phyloP scores from a whole-genome alignment of 2,113 vertebrate species.

The Sminthopsis crassicaudata region DNA sequence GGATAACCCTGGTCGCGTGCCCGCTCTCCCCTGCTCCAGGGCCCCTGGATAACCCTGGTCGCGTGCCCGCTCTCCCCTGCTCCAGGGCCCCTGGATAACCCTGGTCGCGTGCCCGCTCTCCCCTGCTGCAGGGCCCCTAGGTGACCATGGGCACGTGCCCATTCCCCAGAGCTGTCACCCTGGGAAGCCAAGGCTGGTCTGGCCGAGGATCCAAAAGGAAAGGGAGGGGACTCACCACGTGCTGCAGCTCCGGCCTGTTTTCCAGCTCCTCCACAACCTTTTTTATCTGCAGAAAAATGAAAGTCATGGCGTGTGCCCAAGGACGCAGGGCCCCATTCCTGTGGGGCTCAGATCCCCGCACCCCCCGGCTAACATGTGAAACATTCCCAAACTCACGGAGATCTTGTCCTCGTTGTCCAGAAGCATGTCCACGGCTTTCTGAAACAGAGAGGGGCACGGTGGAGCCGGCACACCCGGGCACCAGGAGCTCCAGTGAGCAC shows the following conservation, averaged over 20 bases:
- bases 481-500: neutral
- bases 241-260: conserved; percentile 93
- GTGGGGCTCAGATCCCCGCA: neutral
- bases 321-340: neutral
- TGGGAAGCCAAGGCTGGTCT: too few species aligned
- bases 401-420: conserved; percentile 99
- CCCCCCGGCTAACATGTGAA: neutral
- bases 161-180: too few species aligned
- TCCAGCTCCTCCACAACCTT: conserved; percentile 95
- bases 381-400: conserved; percentile 88
- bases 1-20: too few species aligned
- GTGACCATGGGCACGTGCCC: too few species aligned
- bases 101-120: too few species aligned
- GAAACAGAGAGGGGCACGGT: conserved; percentile 61
- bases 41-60: too few species aligned
- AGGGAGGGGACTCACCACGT: conserved; percentile 87
- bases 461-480: neutral
- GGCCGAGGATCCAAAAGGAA: too few species aligned
- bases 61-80: too few species aligned
- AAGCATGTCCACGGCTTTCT: conserved; percentile 99
- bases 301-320: neutral
- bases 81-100: too few species aligned
- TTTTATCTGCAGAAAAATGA: conserved; percentile 88
- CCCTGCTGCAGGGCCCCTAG: too few species aligned
- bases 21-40: too few species aligned